phyloP scores from a whole-genome alignment of 1,140 invertebrate species.

The Cyclina sinensis region DNA sequence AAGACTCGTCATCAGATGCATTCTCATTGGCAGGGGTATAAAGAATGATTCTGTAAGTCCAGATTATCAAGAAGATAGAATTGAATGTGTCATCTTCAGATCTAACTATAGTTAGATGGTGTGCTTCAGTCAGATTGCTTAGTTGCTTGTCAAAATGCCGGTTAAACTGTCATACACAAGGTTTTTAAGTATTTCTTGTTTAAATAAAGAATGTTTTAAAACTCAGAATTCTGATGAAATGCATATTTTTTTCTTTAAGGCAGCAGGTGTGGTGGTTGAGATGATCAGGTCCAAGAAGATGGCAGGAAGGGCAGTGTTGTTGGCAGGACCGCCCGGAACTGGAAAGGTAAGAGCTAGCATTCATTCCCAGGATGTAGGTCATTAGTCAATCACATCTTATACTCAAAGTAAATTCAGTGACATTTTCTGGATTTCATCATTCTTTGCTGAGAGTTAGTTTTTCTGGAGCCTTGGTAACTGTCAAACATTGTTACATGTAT shows the following conservation, averaged over 20 bases:
- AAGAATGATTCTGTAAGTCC: too few relatives aligned
- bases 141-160: too few relatives aligned
- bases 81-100: too few relatives aligned
- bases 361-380: not conserved
- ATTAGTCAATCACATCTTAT: not conserved
- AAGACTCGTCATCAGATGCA: too few relatives aligned
- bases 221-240: too few relatives aligned
- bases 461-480: not conserved
- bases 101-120: too few relatives aligned
- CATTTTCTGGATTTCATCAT: not conserved
- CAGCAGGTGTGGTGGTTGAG: slow-evolving; percentile 98
- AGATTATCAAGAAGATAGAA: too few relatives aligned
- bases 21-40: too few relatives aligned
- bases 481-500: not conserved
- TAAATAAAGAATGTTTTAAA: too few relatives aligned
- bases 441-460: not conserved
- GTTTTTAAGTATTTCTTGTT: too few relatives aligned
- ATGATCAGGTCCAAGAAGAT: slow-evolving; percentile 99
- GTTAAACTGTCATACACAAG: too few relatives aligned
- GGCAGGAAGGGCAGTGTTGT: slow-evolving; percentile 97
- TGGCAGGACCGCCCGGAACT: slow-evolving; percentile 99
- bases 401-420: not conserved
- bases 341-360: slow-evolving; percentile 90
- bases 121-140: too few relatives aligned
- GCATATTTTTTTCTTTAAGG: slow-evolving; percentile 90